Evolutionary conservation across 2,888 invertebrate genomes (phyloP).

Genomic region (Drosophila robusta): DNA sequence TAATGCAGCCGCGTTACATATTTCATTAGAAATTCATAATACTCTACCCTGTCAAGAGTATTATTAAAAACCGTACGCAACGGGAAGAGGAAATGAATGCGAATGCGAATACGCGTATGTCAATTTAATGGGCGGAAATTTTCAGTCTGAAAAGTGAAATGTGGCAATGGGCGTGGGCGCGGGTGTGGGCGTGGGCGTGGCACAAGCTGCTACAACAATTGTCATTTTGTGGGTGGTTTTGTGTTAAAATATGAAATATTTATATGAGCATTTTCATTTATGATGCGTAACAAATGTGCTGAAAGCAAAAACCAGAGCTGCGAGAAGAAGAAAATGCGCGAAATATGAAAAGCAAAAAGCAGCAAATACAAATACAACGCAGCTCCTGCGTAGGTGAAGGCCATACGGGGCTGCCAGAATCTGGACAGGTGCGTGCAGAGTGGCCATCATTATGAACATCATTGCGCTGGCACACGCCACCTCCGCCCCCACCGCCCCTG

Average conservation of each 20-base stretch:
- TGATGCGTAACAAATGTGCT: conserved; percentile 79
- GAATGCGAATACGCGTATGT: conserved; percentile 74
- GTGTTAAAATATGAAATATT: conserved; percentile 77
- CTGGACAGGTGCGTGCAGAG: conserved; percentile 66
- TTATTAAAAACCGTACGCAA: conserved; percentile 11
- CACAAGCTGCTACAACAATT: conserved; percentile 33
- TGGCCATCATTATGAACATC: conserved; percentile 78
- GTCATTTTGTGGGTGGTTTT: conserved; percentile 51
- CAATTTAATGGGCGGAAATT: conserved; percentile 81
- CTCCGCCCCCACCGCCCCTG: not conserved
- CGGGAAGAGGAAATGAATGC: conserved; percentile 67
- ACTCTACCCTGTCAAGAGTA: not conserved
- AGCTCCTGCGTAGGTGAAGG: conserved; percentile 44
- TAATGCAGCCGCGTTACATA: not conserved
- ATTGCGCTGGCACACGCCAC: conserved; percentile 48
- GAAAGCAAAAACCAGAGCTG: conserved; percentile 51
- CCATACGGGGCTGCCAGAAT: conserved; percentile 28
- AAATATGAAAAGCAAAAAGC: conserved; percentile 11
- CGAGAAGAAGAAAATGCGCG: not conserved
- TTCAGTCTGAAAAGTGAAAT: conserved; percentile 58
- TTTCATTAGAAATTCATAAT: not conserved
- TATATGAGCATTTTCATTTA: conserved; percentile 80
- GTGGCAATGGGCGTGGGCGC: conserved; percentile 23
- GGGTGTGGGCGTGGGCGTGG: conserved; percentile 18
- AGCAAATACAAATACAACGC: not conserved